These are phyloP conservation scores for Agonopterix heracliana DNA, from an alignment of 2,888 invertebrate species.

Conservation along the genomic window DNA sequence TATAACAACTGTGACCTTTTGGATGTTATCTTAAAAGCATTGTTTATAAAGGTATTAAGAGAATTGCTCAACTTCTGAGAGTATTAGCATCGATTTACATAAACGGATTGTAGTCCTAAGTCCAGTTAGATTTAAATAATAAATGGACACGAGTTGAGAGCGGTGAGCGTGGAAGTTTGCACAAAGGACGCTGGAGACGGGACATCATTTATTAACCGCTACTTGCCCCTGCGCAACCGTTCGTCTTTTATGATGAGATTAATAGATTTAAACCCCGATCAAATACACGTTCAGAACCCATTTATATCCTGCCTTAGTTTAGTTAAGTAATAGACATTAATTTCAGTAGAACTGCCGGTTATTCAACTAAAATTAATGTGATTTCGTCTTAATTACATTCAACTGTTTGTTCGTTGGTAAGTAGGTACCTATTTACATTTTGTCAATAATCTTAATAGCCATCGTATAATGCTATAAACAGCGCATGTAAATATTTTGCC, in stretches of 20 bases:
- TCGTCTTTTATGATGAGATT: constrained; percentile 39
- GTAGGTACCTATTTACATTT: no score
- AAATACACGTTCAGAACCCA: constrained; percentile 10
- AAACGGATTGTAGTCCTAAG: constrained; percentile 55
- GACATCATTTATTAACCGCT: constrained; percentile 42
- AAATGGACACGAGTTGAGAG: constrained; percentile 38
- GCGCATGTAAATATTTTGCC: no score
- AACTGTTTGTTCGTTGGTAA: no score
- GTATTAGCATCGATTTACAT: constrained; percentile 58
- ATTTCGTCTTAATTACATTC: no score
- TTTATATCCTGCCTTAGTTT: background rate
- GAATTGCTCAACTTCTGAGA: constrained; percentile 31
- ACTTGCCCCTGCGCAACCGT: constrained; percentile 24
- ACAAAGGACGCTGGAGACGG: constrained; percentile 28
- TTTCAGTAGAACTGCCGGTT: no score
- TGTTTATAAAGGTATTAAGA: constrained; percentile 3
- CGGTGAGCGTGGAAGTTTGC: constrained; percentile 18
- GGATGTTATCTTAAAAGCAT: background rate
- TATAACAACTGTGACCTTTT: background rate
- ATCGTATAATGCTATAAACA: no score
- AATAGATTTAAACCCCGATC: constrained; percentile 43
- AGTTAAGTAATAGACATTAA: background rate
- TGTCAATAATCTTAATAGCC: no score
- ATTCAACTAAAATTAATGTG: background rate
- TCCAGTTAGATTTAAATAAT: constrained; percentile 54